Conservation (phyloP, 2,113 vertebrate genomes). For the Hydrolagus affinis region DNA sequence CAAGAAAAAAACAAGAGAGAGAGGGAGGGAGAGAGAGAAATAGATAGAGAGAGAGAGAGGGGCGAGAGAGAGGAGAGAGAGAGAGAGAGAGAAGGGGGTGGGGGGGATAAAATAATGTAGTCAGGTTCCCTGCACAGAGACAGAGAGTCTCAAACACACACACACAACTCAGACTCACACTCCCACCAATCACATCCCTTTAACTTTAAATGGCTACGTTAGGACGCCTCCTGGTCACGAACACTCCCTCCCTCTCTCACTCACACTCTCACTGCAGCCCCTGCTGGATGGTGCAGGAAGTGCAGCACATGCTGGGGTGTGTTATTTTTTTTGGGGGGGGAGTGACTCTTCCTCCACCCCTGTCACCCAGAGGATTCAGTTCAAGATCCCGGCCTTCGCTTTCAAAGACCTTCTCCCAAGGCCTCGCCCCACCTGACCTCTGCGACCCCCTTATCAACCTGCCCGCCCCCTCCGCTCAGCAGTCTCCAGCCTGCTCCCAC, state of each 20-base stretch:
- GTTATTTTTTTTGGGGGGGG: too few relatives aligned
- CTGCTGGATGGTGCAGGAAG: neutral
- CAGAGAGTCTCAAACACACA: constrained; percentile 25
- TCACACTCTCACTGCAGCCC: neutral
- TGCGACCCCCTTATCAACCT: too few relatives aligned
- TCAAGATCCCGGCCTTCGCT: neutral
- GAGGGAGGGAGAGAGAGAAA: too few relatives aligned
- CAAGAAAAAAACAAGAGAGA: too few relatives aligned
- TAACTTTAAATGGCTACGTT: constrained; percentile 26
- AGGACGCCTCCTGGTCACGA: constrained; percentile 21
- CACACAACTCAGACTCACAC: constrained; percentile 15
- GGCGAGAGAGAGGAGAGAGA: too few relatives aligned
- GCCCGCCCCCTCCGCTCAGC: too few relatives aligned
- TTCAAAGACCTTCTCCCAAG: neutral
- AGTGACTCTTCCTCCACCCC: neutral
- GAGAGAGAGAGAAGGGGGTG: neutral
- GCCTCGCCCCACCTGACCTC: neutral
- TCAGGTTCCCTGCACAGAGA: constrained; percentile 23
- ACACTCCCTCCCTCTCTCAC: neutral
- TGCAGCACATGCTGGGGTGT: neutral
- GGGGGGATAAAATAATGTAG: constrained; percentile 27
- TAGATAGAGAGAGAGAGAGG: too few relatives aligned
- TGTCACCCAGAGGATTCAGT: too few relatives aligned
- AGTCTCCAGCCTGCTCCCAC: too few relatives aligned
- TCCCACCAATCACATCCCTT: constrained; percentile 19